Evolutionary conservation across 2,888 invertebrate species (phyloP).

Genomic region (Uloborus plumipes): DNA sequence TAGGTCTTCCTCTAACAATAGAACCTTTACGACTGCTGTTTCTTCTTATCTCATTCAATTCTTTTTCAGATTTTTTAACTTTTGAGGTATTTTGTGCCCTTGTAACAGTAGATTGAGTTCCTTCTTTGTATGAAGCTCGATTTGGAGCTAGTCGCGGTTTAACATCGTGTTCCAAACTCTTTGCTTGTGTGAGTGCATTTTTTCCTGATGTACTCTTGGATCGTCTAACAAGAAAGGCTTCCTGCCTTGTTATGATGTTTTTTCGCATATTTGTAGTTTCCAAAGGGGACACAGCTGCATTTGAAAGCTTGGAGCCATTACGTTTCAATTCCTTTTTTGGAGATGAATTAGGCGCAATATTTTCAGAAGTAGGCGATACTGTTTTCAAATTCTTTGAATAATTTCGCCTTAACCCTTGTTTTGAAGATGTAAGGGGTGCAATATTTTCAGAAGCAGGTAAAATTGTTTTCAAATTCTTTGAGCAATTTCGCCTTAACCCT

Average conservation of each 20-base stretch:
- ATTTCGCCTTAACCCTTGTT: no score
- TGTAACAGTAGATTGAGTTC: not conserved
- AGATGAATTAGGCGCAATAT: not conserved
- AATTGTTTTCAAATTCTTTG: no score
- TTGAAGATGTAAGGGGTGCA: no score
- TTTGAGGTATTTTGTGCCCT: not conserved
- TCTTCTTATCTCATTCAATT: not conserved
- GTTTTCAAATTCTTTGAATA: no score
- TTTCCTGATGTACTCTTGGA: not conserved
- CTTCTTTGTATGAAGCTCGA: not conserved
- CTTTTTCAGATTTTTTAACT: conserved; percentile 3
- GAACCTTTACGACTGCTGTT: conserved; percentile 37
- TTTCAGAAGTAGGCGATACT: no score
- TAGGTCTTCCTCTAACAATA: conserved; percentile 71
- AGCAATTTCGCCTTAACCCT: no score
- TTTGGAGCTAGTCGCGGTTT: not conserved
- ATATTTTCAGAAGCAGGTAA: no score
- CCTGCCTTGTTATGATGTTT: conserved; percentile 15
- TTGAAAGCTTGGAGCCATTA: not conserved
- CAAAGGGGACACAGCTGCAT: not conserved
- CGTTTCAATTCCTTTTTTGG: not conserved
- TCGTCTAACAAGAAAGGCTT: conserved; percentile 29
- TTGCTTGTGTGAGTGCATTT: not conserved
- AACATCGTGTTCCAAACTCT: not conserved
- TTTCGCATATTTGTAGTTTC: no score